Evolutionary conservation across 2,113 vertebrate genomes (phyloP), one percentile per base, ranked within the genome.

Genomic region (Sapajus apella): DNA sequence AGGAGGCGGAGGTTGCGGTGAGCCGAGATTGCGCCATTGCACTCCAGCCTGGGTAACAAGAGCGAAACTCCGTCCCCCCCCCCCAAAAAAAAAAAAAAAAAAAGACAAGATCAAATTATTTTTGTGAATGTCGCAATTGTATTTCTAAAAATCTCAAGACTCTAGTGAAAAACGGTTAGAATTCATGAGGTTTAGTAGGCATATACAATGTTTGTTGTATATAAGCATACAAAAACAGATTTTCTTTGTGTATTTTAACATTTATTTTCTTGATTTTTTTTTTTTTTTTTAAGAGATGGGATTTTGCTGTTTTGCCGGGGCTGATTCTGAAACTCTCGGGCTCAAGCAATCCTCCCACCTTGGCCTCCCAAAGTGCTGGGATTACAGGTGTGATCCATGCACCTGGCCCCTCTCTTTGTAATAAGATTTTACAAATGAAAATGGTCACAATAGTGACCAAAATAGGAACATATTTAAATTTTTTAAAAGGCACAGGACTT

Each of bases 401-500:
- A 64, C 61, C 27, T 32, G 61, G 61, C 27, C 27, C 27, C 27
- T 85, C 55, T 80, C 73, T 94, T 96, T 91, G 80, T 93, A 84
- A 76, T 72, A 90, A 84, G 27, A 43, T 58, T 21, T 96, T 95
- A 84, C 16, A 97, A 88, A 96, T 56, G 32, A 23, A 97, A 94
- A 91, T 83, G 32, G 30, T 97, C 52, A 92, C 56, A 86, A 61
- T 81, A 93, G 94, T 76, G 64, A 95, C 70, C 40, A 90, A 92
- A 89, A 68, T 7, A 64, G 61, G 35, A 89, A 68, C 32, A 93
- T 45, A 76, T 23, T 68, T 25, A 86, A 66, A 64, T 30, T 93
- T 77, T 70, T 70, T 87, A 73, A 66, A 87, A 58, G 58, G 64
- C 1, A 66, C 2, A 83, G 30, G 18, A 70, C 6, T 82, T 80